Evolutionary conservation across 2,888 invertebrate genomes (phyloP).

Genomic region (Caenorhabditis sp.): DNA sequence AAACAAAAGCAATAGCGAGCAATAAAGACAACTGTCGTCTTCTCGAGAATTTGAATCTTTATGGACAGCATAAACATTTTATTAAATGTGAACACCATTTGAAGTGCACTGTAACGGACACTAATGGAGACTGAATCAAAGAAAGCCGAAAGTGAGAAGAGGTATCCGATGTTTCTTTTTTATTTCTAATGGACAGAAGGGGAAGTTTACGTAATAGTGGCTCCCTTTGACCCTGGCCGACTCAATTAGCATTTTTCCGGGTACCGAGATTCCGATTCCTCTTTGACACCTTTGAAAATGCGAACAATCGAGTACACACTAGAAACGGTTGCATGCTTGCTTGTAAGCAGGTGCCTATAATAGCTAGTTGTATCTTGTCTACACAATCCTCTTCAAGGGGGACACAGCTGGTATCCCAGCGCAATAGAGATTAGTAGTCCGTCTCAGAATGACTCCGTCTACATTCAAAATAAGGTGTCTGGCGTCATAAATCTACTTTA

Average conservation of each 20-base stretch:
- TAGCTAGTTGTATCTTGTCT: conserved; percentile 33
- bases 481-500: neutral
- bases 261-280: neutral
- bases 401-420: conserved; percentile 31
- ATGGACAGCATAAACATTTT: neutral
- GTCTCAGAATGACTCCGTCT: neutral
- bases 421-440: conserved; percentile 21
- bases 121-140: conserved; percentile 16
- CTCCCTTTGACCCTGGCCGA: conserved; percentile 23
- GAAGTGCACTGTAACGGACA: conserved; percentile 8
- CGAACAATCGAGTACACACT: neutral
- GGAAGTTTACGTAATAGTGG: conserved; percentile 22
- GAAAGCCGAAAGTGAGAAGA: conserved; percentile 10
- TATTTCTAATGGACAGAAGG: conserved; percentile 4
- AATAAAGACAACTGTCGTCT: neutral
- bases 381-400: conserved; percentile 36
- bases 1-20: conserved; percentile 8
- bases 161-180: conserved; percentile 21
- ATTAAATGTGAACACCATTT: neutral
- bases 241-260: conserved; percentile 35
- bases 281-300: too few relatives aligned
- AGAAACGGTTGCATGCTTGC: neutral
- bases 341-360: conserved; percentile 47
- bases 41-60: conserved; percentile 4
- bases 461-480: neutral